phyloP scores from a whole-genome alignment of 23 tunicate genomes.

The Trididemnum miniatum region DNA sequence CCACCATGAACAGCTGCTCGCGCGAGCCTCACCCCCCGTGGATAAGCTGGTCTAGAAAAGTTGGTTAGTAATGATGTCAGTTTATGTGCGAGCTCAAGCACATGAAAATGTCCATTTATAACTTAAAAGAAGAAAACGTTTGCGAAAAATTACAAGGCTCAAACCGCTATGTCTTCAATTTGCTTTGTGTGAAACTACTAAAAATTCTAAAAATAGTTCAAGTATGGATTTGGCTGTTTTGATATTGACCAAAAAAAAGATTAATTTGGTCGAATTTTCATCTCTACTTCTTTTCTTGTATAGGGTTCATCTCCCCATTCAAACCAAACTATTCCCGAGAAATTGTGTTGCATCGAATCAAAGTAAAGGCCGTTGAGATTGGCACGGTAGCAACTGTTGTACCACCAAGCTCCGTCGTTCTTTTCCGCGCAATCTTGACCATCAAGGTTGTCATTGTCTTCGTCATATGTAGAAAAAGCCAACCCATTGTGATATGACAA shows the following conservation, averaged over 20 bases:
- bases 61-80: too few relatives aligned
- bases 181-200: too few relatives aligned
- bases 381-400: constrained; percentile 18
- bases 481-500: constrained; percentile 4
- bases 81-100: too few relatives aligned
- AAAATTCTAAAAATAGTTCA: too few relatives aligned
- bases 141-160: too few relatives aligned
- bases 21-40: too few relatives aligned
- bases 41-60: too few relatives aligned
- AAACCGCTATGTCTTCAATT: too few relatives aligned
- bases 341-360: not conserved
- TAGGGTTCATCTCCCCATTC: not conserved
- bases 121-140: too few relatives aligned
- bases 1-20: too few relatives aligned
- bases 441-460: constrained; percentile 21
- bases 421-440: not conserved
- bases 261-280: constrained; percentile 18
- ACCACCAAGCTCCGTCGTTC: constrained; percentile 26
- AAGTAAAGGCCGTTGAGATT: constrained; percentile 14
- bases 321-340: constrained; percentile 8
- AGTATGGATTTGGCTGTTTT: not conserved
- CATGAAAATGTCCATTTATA: too few relatives aligned
- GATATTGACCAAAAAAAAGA: not conserved
- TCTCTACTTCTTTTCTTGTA: not conserved
- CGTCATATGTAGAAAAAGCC: constrained; percentile 9